phyloP scores from a whole-genome alignment of 2,888 invertebrate genomes.

The Cordylochernes scorpioides region DNA sequence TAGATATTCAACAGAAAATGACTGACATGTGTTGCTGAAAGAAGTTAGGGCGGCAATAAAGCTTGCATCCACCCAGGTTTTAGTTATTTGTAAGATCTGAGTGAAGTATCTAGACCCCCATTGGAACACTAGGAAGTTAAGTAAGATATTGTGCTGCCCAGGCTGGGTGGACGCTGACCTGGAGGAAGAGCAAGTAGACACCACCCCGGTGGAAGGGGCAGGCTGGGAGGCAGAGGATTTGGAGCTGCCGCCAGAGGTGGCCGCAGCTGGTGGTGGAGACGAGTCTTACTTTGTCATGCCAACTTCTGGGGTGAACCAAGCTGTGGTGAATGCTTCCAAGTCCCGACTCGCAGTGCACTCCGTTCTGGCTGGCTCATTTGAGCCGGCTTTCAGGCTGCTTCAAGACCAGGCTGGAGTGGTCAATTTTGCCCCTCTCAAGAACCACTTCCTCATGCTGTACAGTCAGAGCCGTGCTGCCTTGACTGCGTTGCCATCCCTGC shows the following conservation, averaged over 20 bases:
- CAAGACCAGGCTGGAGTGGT: constrained; percentile 53
- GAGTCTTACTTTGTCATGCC: constrained; percentile 63
- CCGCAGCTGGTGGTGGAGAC: constrained; percentile 24
- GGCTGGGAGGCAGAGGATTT: constrained; percentile 97
- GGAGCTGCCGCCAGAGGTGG: constrained; percentile 59
- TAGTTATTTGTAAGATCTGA: too few relatives aligned
- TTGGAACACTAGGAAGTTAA: too few relatives aligned
- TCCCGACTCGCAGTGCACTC: constrained; percentile 76
- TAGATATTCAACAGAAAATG: too few relatives aligned
- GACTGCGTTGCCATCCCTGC: constrained; percentile 45
- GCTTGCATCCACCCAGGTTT: too few relatives aligned
- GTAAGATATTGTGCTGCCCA: too few relatives aligned
- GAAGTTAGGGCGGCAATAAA: too few relatives aligned
- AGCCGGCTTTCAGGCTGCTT: constrained; percentile 51
- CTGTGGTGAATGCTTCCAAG: constrained; percentile 59
- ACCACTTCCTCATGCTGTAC: constrained; percentile 47
- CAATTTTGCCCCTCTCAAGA: constrained; percentile 52
- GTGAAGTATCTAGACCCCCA: too few relatives aligned
- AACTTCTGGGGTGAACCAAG: constrained; percentile 36
- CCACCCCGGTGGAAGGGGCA: constrained; percentile 40
- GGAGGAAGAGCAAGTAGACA: too few relatives aligned
- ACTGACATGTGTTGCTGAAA: too few relatives aligned
- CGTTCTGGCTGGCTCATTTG: constrained; percentile 72
- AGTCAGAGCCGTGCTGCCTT: constrained; percentile 45
- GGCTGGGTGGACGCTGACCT: too few relatives aligned